Percentiles rank a stretch among this genome's conserved stretches.
Evolutionary conservation across 1,140 invertebrate species (phyloP).

Genomic region (Sweltsa coloradensis): DNA sequence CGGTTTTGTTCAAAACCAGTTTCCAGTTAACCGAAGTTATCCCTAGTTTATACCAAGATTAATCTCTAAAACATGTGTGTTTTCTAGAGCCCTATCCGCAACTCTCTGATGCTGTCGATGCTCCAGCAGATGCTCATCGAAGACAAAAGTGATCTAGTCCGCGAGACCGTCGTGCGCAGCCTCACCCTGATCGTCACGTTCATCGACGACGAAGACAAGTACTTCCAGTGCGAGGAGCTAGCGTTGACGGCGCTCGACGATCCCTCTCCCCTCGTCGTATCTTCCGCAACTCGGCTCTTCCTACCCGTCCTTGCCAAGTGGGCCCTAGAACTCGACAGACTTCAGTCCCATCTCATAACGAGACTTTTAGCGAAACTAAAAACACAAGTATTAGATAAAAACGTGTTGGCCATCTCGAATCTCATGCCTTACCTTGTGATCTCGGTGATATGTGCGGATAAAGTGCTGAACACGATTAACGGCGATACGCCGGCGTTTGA

Average conservation of each 20-base stretch:
- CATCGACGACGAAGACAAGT: constrained; percentile 56
- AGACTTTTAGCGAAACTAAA: constrained; percentile 7
- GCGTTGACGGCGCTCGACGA: constrained; percentile 41
- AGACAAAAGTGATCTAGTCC: constrained; percentile 52
- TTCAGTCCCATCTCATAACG: constrained; percentile 34
- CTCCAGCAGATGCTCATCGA: constrained; percentile 60
- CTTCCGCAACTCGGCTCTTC: constrained; percentile 31
- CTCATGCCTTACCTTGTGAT: constrained; percentile 36
- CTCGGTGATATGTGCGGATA: constrained; percentile 30
- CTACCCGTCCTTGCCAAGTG: constrained; percentile 47
- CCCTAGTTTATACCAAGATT: no score
- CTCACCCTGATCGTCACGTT: constrained; percentile 48
- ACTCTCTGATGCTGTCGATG: constrained; percentile 61
- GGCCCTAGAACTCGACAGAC: constrained; percentile 40
- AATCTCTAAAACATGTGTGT: constrained; percentile 28
- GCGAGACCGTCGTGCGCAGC: constrained; percentile 47
- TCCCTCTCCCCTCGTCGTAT: constrained; percentile 34
- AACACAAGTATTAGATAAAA: constrained; percentile 2
- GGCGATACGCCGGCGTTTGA: constrained; percentile 26
- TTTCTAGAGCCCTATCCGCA: constrained; percentile 45
- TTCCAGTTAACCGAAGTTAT: no score
- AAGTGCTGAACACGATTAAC: constrained; percentile 28
- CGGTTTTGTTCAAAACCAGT: no score
- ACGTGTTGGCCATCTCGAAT: constrained; percentile 20
- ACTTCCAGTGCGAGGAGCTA: constrained; percentile 46